Base-by-base conservation (phyloP, 2,888 invertebrate species). In the Entomobrya multifasciata region DNA sequence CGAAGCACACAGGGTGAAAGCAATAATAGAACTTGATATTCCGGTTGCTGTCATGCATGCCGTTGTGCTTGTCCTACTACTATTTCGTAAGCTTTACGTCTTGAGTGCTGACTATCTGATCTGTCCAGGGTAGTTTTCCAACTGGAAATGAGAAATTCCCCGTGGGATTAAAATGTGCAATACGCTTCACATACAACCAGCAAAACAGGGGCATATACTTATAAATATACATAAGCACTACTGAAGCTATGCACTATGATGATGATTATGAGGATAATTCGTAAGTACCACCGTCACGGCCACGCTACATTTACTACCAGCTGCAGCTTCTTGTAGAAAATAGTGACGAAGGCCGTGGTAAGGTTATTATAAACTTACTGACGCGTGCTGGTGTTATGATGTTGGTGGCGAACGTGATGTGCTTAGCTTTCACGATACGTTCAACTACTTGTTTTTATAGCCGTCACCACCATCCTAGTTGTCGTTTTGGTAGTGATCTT, bases 111-210 rank as follows among this genome's bases (percentile, higher is more conserved):
- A 62, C 62, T 82, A 62, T 70, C 60, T 60, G 65, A 65, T 65
- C 74, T 82, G 82, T 60, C 49, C 30, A 27, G 49, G 60, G 74
- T 74, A 82, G 82, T 74, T 74, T 67, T 70, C 62, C 72, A 74
- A 77, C 83, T 76, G 62, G 77, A 77, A 77, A 77, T 84, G 76
- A 70, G 78, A 78, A 83, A 85, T 85, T 85, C 85, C 85, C 85
- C 17, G 70, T 78, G 85, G 85, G 85, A 85, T 85, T 85, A 85
- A 85, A 85, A 85, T 85, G 85, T 85, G 85, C 85, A 85, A 85
- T 85, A 78, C 78, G 78, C 76, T 74, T 60, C 72, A 70, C 44
- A 57, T 52, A 72, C 55, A 74, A 20, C 55, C 17, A 13, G 67
- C 25, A 55, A 41, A 49, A 41, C 44, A 57, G 70, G 11, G 70